Conservation (phyloP, 2,888 invertebrate species). For the Rhagonycha fulva region DNA sequence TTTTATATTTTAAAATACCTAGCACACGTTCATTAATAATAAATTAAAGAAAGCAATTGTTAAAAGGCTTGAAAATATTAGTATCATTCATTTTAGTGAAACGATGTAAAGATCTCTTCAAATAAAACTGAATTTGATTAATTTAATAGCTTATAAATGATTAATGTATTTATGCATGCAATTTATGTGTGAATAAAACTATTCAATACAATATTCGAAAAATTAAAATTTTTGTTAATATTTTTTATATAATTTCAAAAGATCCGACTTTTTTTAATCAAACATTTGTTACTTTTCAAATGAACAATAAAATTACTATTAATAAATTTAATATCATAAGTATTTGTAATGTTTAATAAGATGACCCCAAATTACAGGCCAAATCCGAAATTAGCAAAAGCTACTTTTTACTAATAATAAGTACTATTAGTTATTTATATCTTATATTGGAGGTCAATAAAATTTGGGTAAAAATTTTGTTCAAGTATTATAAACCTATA, state of each 20-base stretch:
- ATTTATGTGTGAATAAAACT: not conserved
- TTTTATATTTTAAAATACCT: not conserved
- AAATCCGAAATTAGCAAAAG: not conserved
- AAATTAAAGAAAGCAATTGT: not conserved
- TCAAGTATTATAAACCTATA: not conserved
- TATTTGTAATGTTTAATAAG: not conserved
- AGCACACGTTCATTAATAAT: slow-evolving; percentile 15
- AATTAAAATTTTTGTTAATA: not conserved
- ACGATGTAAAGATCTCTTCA: slow-evolving; percentile 3
- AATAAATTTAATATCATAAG: not conserved
- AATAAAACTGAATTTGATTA: not conserved
- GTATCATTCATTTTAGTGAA: slow-evolving; percentile 9
- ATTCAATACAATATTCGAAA: not conserved
- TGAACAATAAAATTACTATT: not conserved
- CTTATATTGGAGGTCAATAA: not conserved
- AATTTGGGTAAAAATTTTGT: not conserved
- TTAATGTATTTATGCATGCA: not conserved
- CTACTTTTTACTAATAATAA: not conserved
- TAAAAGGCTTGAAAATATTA: not conserved
- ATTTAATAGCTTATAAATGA: slow-evolving; percentile 2
- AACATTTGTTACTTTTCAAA: not conserved
- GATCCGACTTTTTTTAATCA: not conserved
- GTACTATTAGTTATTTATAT: not conserved
- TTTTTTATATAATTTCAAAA: not conserved
- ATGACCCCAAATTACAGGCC: not conserved